phyloP scores from a whole-genome alignment of 1,140 invertebrate genomes.

The Halictus rubicundus region DNA sequence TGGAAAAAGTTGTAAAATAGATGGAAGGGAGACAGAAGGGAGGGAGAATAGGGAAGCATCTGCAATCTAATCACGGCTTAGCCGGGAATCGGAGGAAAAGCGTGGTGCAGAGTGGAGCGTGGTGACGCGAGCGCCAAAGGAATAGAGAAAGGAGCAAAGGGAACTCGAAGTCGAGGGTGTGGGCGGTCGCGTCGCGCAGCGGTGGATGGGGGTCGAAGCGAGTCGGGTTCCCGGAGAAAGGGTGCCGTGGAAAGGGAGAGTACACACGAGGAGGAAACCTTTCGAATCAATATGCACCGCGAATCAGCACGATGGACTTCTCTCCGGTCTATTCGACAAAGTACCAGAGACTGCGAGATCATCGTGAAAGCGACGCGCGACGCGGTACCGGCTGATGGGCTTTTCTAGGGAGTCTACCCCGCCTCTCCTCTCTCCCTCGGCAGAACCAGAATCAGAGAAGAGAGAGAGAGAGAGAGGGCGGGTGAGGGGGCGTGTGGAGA shows the following conservation, averaged over 20 bases:
- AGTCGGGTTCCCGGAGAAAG: not conserved
- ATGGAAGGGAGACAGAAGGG: not conserved
- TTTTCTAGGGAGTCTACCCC: constrained; percentile 25
- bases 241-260: not conserved
- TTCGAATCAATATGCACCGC: constrained; percentile 61
- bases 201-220: not conserved
- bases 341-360: constrained; percentile 46
- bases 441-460: no score
- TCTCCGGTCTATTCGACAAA: constrained; percentile 52
- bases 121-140: not conserved
- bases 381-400: constrained; percentile 40
- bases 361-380: constrained; percentile 49
- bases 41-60: not conserved
- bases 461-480: not conserved
- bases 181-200: not conserved
- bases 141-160: constrained; percentile 9
- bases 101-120: not conserved
- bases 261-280: constrained; percentile 24
- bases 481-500: not conserved
- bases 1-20: no score
- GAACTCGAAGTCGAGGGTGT: constrained; percentile 9
- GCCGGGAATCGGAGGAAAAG: not conserved
- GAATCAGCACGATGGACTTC: constrained; percentile 59
- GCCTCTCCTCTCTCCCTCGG: no score
- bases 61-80: constrained; percentile 28